phyloP scores from a whole-genome alignment of 2,888 invertebrate species.

The Aleiodes testaceus region DNA sequence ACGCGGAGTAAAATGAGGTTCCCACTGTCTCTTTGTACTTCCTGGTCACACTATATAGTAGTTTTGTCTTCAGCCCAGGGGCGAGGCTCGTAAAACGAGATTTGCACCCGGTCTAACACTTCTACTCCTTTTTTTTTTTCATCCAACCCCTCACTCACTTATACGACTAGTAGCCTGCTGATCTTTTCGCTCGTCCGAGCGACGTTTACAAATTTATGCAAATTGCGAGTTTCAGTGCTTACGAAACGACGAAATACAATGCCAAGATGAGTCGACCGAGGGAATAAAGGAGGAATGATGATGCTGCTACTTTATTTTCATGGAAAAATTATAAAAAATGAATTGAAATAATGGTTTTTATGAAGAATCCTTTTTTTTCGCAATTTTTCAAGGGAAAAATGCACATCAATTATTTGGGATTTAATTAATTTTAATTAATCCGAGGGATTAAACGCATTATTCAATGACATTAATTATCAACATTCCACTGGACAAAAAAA shows the following conservation, averaged over 20 bases:
- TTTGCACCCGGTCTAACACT: constrained; percentile 45
- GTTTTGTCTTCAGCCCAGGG: constrained; percentile 38
- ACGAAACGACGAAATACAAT: constrained; percentile 46
- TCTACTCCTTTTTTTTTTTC: constrained; percentile 16
- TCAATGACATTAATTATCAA: constrained; percentile 13
- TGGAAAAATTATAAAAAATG: no score
- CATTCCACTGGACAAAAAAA: not conserved
- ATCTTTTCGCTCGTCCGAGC: constrained; percentile 40
- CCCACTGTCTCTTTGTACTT: constrained; percentile 32
- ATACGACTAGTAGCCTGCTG: constrained; percentile 19
- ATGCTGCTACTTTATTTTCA: not conserved
- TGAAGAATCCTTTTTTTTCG: no score
- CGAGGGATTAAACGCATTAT: no score
- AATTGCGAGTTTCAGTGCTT: constrained; percentile 54
- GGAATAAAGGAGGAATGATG: constrained; percentile 22
- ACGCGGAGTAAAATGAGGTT: constrained; percentile 15
- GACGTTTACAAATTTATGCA: constrained; percentile 57
- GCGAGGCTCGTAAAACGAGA: constrained; percentile 47
- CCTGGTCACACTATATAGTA: constrained; percentile 23
- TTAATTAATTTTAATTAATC: no score
- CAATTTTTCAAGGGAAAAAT: no score
- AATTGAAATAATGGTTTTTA: no score
- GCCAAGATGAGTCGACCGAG: constrained; percentile 34
- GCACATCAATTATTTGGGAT: no score
- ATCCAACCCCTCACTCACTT: constrained; percentile 9